A percentile compares a stretch with the other conserved stretches of the same genome.
Evolutionary conservation across 2,113 vertebrate species (phyloP).

Genomic region (Hippolais icterina): DNA sequence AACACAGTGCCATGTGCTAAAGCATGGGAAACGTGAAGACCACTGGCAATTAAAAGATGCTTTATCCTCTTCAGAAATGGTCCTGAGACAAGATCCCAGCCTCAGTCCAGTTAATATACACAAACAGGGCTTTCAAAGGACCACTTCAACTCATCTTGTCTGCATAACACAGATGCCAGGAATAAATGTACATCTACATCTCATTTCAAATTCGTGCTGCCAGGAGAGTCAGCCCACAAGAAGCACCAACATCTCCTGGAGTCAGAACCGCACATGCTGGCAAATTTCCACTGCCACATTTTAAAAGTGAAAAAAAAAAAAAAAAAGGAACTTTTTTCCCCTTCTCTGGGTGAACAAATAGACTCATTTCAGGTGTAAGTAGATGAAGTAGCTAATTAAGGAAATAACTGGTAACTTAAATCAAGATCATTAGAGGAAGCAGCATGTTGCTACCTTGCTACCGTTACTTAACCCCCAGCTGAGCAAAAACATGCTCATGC

Average conservation of each 20-base stretch:
- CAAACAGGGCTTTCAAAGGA: neutral
- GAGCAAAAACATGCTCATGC: neutral
- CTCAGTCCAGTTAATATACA: neutral
- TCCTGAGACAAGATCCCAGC: neutral
- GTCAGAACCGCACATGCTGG: rapidly evolving
- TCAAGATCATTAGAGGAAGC: conserved; percentile 42
- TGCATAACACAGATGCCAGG: neutral
- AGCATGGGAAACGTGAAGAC: neutral
- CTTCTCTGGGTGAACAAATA: neutral
- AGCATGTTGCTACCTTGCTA: conserved; percentile 38
- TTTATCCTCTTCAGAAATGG: neutral
- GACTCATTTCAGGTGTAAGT: conserved; percentile 22
- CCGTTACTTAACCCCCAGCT: conserved; percentile 30
- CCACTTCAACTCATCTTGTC: neutral
- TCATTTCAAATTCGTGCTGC: neutral
- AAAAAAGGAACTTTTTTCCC: neutral
- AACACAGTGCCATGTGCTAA: neutral
- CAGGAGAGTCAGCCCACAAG: neutral
- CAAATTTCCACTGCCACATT: neutral
- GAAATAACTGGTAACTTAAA: conserved; percentile 53
- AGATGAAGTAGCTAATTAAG: conserved; percentile 55
- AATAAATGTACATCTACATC: neutral
- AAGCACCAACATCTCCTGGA: neutral
- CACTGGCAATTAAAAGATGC: neutral
- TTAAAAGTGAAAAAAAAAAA: neutral